Base-by-base conservation (phyloP, 2,113 vertebrate species). In the Azemiops feae region DNA sequence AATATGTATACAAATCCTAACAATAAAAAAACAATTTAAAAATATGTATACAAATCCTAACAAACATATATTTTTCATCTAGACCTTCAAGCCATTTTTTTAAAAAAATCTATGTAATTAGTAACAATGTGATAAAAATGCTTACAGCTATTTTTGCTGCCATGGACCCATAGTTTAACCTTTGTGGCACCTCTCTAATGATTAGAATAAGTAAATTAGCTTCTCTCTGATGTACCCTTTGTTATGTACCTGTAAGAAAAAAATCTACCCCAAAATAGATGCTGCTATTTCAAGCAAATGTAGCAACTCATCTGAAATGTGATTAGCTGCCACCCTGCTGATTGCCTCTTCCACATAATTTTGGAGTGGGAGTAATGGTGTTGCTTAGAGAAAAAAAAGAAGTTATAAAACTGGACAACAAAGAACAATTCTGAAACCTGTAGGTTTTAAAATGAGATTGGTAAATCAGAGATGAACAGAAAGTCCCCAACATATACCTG, bases 201-300 rank as follows among this genome's bases (percentile, higher is more conserved):
- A 81, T 50, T 52, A 58, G n/a, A 93, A 90, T 58, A 89, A 87
- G 74, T 93, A 90, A 90, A 93, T 90, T 90, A 93, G 45, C 81
- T 90, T 90, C 45, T 93, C 92, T 55, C 89, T 60, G 52, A 47
- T 93, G 89, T 90, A 64, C 55, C 55, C n/a, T 93, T 93, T 87
- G 88, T 93, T 93, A 90, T 69, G 92, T 90, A 93, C 92, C 92
- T 93, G 74, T 90, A 64, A 90, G 74, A 34, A 87, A 90, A 90
- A 93, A 87, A n/a, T 86, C 34, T 34, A 58, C 5, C 55, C 86
- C 90, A 90, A 93, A 93, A 93, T 93, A 93, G 89, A 87, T 57
- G 45, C 45, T 90, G 74, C 92, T 90, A 93, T 87, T 90, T 90
- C 92, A 86, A 90, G 88, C 54, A 4, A 86, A 93, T 58, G 54